These are phyloP conservation scores for Andrena fulva DNA, from an alignment of 2,888 invertebrate genomes.

Conservation along the genomic window DNA sequence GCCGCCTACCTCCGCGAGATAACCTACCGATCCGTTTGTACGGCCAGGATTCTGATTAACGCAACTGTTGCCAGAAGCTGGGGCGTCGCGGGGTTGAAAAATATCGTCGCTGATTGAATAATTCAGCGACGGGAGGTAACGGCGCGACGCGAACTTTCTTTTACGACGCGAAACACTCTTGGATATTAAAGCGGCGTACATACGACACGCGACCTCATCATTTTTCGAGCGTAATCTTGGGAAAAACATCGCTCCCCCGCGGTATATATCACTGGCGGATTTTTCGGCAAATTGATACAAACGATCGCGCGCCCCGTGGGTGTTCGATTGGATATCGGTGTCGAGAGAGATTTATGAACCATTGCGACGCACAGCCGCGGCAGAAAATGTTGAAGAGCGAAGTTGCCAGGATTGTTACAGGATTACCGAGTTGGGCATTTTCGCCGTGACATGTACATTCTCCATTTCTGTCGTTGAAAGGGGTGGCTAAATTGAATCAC, in stretches of 20 bases:
- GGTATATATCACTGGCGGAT: constrained; percentile 41
- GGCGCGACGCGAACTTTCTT: constrained; percentile 6
- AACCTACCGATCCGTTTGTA: not conserved
- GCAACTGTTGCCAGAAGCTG: not conserved
- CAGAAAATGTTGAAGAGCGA: not conserved
- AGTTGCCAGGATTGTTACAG: not conserved
- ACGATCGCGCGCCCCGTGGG: constrained; percentile 61
- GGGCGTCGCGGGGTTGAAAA: not conserved
- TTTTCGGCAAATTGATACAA: constrained; percentile 77
- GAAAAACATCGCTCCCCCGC: constrained; percentile 33
- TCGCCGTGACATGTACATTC: not conserved
- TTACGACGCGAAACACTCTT: constrained; percentile 55
- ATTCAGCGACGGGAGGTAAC: constrained; percentile 26
- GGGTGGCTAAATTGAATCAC: constrained; percentile 65
- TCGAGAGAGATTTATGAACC: constrained; percentile 26
- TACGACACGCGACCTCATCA: constrained; percentile 61
- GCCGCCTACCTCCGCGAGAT: constrained; percentile 10
- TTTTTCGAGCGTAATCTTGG: constrained; percentile 50
- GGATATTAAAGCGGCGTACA: constrained; percentile 47
- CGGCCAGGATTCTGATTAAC: constrained; percentile 12
- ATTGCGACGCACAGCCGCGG: not conserved
- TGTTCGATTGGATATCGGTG: constrained; percentile 43
- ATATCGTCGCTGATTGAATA: constrained; percentile 37
- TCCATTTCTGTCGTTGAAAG: constrained; percentile 26
- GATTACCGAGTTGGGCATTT: not conserved